Conservation (phyloP, 2,797 vertebrate genomes). For the Danio aesculapii region DNA sequence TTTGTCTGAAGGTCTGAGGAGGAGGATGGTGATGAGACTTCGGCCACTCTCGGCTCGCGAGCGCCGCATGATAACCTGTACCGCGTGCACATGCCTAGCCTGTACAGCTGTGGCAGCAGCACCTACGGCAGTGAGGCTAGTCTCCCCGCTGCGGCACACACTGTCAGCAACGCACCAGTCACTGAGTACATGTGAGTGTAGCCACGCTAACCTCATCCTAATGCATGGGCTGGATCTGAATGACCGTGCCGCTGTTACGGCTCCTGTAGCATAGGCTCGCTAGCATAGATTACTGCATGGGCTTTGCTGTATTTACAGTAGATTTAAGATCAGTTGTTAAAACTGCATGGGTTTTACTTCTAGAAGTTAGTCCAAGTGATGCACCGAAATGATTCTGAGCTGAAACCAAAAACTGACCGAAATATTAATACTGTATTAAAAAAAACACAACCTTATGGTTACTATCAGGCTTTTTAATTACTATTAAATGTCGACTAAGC, state of each 20-base stretch:
- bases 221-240: slow-evolving; percentile 42
- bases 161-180: slow-evolving; percentile 98
- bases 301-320: slow-evolving; percentile 33
- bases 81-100: slow-evolving; percentile 97
- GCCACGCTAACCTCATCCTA: slow-evolving; percentile 56
- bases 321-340: slow-evolving; percentile 22
- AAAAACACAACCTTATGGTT: too few relatives aligned
- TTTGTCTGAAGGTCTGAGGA: slow-evolving; percentile 84
- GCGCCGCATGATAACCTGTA: slow-evolving; percentile 96
- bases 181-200: slow-evolving; percentile 97
- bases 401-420: not conserved
- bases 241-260: slow-evolving; percentile 11
- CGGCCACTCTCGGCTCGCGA: slow-evolving; percentile 84
- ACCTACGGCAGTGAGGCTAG: slow-evolving; percentile 96
- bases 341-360: slow-evolving; percentile 41
- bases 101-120: slow-evolving; percentile 99
- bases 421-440: too few relatives aligned
- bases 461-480: too few relatives aligned
- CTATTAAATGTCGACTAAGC: too few relatives aligned
- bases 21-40: slow-evolving; percentile 91
- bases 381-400: not conserved
- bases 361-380: not conserved
- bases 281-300: slow-evolving; percentile 44
- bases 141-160: slow-evolving; percentile 96
- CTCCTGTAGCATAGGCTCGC: slow-evolving; percentile 22